A percentile compares a stretch with the other conserved stretches of the same genome.
Conservation (phyloP, 2,113 vertebrate genomes). For the Channa argus region DNA sequence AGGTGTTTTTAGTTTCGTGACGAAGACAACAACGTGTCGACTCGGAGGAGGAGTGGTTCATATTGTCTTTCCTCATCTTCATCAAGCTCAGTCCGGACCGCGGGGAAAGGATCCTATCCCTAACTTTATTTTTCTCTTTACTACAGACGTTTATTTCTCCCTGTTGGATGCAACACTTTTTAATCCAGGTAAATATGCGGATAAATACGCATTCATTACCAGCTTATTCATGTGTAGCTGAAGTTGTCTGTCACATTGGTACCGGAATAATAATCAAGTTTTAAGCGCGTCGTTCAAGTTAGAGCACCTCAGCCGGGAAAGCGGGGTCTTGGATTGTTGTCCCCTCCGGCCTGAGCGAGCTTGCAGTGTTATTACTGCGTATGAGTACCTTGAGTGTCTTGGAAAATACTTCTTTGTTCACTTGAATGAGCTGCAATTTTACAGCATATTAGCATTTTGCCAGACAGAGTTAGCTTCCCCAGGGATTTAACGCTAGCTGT, state of each 20-base stretch:
- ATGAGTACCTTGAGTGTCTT: conserved; percentile 31
- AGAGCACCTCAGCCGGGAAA: conserved; percentile 57
- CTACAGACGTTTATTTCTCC: conserved; percentile 62
- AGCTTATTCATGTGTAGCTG: not conserved
- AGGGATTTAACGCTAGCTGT: conserved; percentile 14
- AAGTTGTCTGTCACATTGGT: conserved; percentile 27
- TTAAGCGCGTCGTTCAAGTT: conserved; percentile 72
- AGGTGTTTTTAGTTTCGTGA: conserved; percentile 61
- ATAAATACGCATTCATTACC: conserved; percentile 29
- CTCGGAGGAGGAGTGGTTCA: conserved; percentile 52
- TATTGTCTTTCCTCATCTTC: conserved; percentile 64
- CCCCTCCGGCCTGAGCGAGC: conserved; percentile 33
- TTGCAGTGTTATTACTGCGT: conserved; percentile 27
- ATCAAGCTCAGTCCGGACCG: conserved; percentile 73
- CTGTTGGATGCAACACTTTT: conserved; percentile 78
- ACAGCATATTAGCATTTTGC: conserved; percentile 63
- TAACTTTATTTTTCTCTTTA: conserved; percentile 84
- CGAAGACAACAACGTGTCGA: conserved; percentile 39
- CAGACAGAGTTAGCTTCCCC: conserved; percentile 20
- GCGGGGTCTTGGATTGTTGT: conserved; percentile 67
- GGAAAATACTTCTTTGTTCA: conserved; percentile 83
- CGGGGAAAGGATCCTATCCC: conserved; percentile 81
- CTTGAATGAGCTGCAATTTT: conserved; percentile 61
- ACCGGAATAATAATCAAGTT: conserved; percentile 70
- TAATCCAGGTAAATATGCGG: conserved; percentile 70